phyloP scores from a whole-genome alignment of 2,113 vertebrate species.

The Mirza zaza region DNA sequence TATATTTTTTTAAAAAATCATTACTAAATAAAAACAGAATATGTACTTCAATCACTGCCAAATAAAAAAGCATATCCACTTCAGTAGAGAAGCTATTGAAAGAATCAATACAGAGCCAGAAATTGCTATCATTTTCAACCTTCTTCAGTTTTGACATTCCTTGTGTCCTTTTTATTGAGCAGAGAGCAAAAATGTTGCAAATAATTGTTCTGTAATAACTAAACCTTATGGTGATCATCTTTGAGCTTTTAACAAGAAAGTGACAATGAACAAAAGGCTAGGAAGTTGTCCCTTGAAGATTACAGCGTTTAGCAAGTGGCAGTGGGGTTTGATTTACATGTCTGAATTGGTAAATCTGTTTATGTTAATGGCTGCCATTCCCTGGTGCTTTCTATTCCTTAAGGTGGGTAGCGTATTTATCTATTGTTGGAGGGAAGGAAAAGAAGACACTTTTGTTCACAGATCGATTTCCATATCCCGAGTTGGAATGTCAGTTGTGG shows the following conservation, averaged over 20 bases:
- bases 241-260: background rate
- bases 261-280: too few species aligned
- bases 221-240: background rate
- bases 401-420: background rate
- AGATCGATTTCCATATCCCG: background rate
- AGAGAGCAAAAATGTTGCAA: background rate
- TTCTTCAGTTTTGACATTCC: background rate
- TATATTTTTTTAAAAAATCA: background rate
- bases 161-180: background rate
- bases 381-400: background rate
- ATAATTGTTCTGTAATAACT: background rate
- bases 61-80: background rate
- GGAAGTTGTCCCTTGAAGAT: background rate
- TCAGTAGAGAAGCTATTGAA: background rate
- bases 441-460: background rate
- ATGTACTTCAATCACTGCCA: background rate
- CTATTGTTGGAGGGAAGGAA: background rate
- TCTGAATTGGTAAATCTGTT: background rate
- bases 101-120: background rate
- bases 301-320: background rate
- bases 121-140: background rate
- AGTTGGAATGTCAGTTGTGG: background rate
- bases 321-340: background rate
- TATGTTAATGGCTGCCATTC: background rate
- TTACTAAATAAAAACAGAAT: background rate